Evolutionary conservation across 2,888 invertebrate species (phyloP), one percentile per base, ranked within the genome.

Genomic region (Bombylius discolor): DNA sequence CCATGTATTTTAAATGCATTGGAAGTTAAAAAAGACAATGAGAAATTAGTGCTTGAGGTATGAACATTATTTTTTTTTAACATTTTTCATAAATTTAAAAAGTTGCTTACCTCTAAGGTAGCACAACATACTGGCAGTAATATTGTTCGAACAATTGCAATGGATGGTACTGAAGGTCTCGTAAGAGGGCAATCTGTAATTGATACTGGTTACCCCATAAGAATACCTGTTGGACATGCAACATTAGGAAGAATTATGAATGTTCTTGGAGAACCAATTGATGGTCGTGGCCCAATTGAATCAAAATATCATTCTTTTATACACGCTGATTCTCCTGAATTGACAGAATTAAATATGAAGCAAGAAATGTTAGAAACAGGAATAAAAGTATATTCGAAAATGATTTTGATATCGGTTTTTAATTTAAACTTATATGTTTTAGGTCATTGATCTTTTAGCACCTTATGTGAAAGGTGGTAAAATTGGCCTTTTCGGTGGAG

Each of bases 401-500:
- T 13, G n/a, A 36, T 53, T 31, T 31, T 52, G 7, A 52, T 32
- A 23, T 23, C 23, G 23, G 23, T 23, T 3, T 23, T 23, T 23
- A 23, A 23, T 36, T 36, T 36, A 9, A 12, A 44, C 5, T 44
- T 44, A 9, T 5, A 13, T 44, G 9, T 13, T 50, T 23, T 90
- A 91, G 75, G 94, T 95, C 62, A 92, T 95, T 54, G 94, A 95
- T 74, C 77, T 95, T 60, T 77, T 94, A 59, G 93, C 92, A 61
- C 94, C 94, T 44, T 95, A 94, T 71, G 89, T 83, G 59, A 95
- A 90, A 79, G 94, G 94, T 74, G 94, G 94, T 71, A 94, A 94
- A 76, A 93, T 94, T 73, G 94, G 90, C 62, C 78, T 92, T 53
- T 94, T 94, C 70, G 93, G 93, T 60, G 94, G 94, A 66, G 94